Evolutionary conservation across 2,113 vertebrate genomes (phyloP).

Genomic region (Leptodactylus fuscus): DNA sequence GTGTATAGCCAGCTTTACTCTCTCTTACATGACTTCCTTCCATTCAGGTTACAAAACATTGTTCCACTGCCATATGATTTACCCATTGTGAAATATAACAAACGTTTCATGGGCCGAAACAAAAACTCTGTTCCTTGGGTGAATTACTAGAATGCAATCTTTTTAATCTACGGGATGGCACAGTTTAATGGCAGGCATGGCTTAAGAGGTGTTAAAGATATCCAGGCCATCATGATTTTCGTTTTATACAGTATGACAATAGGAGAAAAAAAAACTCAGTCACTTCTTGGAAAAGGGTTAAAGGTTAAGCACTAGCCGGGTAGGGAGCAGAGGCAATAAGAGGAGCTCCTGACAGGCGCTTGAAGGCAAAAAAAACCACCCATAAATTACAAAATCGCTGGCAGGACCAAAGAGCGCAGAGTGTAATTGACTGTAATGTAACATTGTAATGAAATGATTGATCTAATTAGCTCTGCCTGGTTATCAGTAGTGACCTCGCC

Average conservation of each 20-base stretch:
- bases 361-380: constrained; percentile 36
- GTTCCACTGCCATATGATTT: not conserved
- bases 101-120: not conserved
- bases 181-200: not conserved
- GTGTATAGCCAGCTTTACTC: too few species aligned
- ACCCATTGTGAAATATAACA: not conserved
- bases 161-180: not conserved
- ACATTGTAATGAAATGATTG: constrained; percentile 59
- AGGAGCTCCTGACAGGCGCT: constrained; percentile 21
- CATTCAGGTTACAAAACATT: not conserved
- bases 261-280: not conserved
- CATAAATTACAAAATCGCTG: constrained; percentile 51
- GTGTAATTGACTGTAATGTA: constrained; percentile 60
- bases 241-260: not conserved
- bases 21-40: not conserved
- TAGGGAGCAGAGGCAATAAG: not conserved
- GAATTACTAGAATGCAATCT: not conserved
- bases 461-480: constrained; percentile 55
- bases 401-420: constrained; percentile 54
- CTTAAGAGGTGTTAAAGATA: not conserved
- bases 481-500: constrained; percentile 47
- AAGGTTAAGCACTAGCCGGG: constrained; percentile 8
- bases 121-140: not conserved
- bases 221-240: not conserved
- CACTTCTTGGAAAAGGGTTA: constrained; percentile 26